These are phyloP conservation scores for Copidosoma aretas DNA, from an alignment of 2,888 invertebrate genomes.

Conservation along the genomic window DNA sequence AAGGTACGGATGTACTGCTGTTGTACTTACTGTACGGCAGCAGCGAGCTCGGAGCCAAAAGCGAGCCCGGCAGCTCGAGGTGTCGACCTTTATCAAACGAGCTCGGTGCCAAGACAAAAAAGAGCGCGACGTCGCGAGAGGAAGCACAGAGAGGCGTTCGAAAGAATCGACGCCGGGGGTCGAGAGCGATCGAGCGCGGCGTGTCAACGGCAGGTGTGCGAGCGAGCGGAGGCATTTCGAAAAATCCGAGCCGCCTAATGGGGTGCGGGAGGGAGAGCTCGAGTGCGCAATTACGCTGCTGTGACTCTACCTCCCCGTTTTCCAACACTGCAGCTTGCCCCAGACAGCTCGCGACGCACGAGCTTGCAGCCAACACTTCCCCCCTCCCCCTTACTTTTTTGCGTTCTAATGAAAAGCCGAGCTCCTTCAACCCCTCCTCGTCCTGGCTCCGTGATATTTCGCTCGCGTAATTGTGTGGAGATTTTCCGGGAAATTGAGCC, in stretches of 20 bases:
- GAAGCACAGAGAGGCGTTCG: background rate
- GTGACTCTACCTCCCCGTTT: background rate
- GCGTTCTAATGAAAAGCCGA: background rate
- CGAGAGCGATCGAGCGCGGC: background rate
- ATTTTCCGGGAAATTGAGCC: no score
- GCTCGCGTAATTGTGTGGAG: no score
- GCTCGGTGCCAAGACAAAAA: no score
- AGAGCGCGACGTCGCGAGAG: background rate
- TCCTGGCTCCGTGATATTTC: no score
- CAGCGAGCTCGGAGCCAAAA: background rate
- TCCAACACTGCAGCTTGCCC: background rate
- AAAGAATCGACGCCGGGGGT: background rate
- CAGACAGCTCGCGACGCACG: background rate
- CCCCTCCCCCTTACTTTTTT: background rate
- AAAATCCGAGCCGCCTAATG: conserved; percentile 16
- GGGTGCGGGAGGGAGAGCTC: conserved; percentile 6
- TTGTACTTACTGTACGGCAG: background rate
- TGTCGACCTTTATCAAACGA: no score
- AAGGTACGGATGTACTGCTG: no score
- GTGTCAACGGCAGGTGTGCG: background rate
- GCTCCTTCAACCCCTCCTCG: no score
- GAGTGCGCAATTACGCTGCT: conserved; percentile 27
- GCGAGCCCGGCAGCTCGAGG: no score
- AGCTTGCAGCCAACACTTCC: background rate
- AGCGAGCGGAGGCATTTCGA: conserved; percentile 4